Base-by-base conservation (phyloP, 1,140 invertebrate species). In the Reticulitermes speratus region DNA sequence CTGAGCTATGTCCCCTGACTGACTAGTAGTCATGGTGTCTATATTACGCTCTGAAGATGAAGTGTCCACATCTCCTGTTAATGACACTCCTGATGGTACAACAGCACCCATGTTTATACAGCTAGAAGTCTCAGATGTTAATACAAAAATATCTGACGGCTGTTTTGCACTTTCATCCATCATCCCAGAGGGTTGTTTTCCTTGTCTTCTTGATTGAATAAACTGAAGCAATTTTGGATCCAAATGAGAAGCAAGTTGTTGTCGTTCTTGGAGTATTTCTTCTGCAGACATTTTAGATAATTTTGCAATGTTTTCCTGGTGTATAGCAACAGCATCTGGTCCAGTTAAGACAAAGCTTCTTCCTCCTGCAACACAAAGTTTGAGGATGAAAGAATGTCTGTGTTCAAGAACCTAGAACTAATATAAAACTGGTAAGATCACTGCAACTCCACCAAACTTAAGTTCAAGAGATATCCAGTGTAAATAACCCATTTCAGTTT, bases 181-280 rank as follows among this genome's bases (percentile, higher is more conserved):
- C 23, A 69, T 86, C 44, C 0, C 5, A 23, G 21, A n/a, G 21
- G 9, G 21, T 38, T 84, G 21, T 38, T 45, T 25, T 52, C 32
- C 59, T 19, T 55, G n/a, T 23, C 92, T 91, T 87, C 92, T 94
- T 25, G 92, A 90, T 89, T 92, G 94, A 25, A 97, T 90, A 91
- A 95, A 95, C 85, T 94, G 91, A 25, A 96, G 87, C 84, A 96
- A 89, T 88, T 93, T 92, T 32, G 95, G 93, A 91, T 95, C 95
- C 85, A 97, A 89, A 23, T 90, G 93, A 38, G 93, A 87, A 25
- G 94, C 90, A 14, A 86, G 45, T 89, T 95, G 94, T 87, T 94
- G 90, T 89, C 95, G 93, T 91, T 97, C 96, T 84, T 93, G 91
- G 32, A 96, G 88, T 87, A 98, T 97, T 89, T 98, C 95, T 86